These are phyloP conservation scores for Clarias laeviceps DNA, from an alignment of 2,797 vertebrate genomes.

Conservation along the genomic window DNA sequence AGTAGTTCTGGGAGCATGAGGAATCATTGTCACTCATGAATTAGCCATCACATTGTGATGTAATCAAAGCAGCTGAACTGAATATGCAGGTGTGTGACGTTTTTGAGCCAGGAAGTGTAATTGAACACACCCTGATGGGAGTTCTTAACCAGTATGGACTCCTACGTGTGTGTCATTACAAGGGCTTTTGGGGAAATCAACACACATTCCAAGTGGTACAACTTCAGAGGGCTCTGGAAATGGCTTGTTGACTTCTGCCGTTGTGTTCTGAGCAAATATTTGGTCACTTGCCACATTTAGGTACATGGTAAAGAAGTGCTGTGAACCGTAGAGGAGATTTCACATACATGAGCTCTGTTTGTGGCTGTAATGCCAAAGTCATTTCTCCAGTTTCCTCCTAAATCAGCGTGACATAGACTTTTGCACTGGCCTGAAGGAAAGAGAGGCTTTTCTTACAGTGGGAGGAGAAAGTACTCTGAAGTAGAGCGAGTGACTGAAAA, in stretches of 20 bases:
- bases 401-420: conserved; percentile 68
- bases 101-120: no score
- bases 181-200: neutral
- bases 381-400: conserved; percentile 60
- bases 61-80: no score
- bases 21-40: no score
- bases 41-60: no score
- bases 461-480: conserved; percentile 66
- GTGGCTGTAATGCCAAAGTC: conserved; percentile 36
- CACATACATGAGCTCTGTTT: conserved; percentile 29
- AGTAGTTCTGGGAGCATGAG: no score
- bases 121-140: conserved; percentile 3
- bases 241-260: neutral
- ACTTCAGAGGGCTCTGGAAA: neutral
- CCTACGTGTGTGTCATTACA: neutral
- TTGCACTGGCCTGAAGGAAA: conserved; percentile 67
- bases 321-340: neutral
- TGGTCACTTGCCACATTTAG: neutral
- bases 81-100: no score
- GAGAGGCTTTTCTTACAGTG: conserved; percentile 68
- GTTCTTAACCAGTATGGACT: neutral
- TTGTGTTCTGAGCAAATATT: neutral
- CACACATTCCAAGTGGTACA: neutral
- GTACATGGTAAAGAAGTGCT: neutral
- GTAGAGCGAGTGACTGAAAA: conserved; percentile 43